phyloP scores from a whole-genome alignment of 1,140 invertebrate species.

The Camponotus pennsylvanicus region DNA sequence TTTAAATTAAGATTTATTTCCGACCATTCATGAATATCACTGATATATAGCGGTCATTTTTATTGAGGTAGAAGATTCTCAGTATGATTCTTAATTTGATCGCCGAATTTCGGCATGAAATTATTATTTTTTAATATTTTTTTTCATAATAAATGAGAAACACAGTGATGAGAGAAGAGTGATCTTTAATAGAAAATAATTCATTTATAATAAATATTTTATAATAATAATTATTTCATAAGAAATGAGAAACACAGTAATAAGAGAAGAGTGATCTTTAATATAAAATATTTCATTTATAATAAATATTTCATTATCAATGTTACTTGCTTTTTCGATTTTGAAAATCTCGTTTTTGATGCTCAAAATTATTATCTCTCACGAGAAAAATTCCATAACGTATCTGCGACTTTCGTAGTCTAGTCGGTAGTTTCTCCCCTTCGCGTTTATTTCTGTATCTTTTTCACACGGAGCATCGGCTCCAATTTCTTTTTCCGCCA shows the following conservation, averaged over 20 bases:
- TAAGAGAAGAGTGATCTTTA: not conserved
- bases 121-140: not conserved
- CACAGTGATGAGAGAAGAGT: not conserved
- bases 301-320: not conserved
- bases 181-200: not conserved
- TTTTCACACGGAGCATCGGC: slow-evolving; percentile 33
- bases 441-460: slow-evolving; percentile 48
- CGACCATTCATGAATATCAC: not conserved
- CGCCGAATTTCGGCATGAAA: not conserved
- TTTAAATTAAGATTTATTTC: slow-evolving; percentile 18
- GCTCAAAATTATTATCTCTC: not conserved
- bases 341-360: not conserved
- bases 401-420: not conserved
- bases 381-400: not conserved
- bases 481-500: slow-evolving; percentile 49
- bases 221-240: not conserved
- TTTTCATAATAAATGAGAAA: not conserved
- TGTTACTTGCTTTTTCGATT: not conserved
- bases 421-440: slow-evolving; percentile 3
- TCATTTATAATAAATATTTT: not conserved
- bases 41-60: slow-evolving; percentile 2
- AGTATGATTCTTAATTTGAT: not conserved
- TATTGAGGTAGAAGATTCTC: not conserved
- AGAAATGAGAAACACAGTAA: not conserved
- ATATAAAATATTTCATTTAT: not conserved